Base-by-base conservation (phyloP, 2,888 invertebrate species). In the Leptura quadrifasciata region DNA sequence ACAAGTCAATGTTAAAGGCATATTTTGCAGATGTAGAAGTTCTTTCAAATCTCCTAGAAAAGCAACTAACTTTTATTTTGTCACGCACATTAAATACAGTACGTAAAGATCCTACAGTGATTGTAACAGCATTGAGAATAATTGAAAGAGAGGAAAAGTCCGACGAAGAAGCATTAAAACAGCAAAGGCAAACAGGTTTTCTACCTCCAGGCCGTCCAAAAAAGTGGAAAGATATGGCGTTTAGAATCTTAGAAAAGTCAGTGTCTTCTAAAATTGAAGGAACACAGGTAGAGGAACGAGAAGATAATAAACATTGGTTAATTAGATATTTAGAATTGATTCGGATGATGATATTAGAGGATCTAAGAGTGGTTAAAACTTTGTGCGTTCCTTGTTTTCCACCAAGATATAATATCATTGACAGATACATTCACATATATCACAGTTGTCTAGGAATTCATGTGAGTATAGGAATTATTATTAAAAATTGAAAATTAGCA, bases 71-170 rank as follows among this genome's bases (percentile, higher is more conserved):
- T 87, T 91, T 98, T 61, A 95, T 98, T 78, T 88, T 99, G 70
- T 95, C 95, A 76, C 92, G 98, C 76, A 97, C 98, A 0, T 90
- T 99, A 63, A 97, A 98, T 86, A 98, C 97, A 1, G 98, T 98
- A 0, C 92, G 98, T 21, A 97, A 98, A 88, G 97, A 98, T 86
- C 97, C 97, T 0, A 97, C 97, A 0, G 94, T 97, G 9, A 96
- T 99, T 82, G 99, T 99, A 0, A 98, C 98, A 8, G 98, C 97
- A 0, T 89, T 99, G 52, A 92, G 99, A 81, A 98, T 99, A 72
- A 97, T 99, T 84, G 99, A 99, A 89, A 91, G 99, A 72, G 99
- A 99, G 89, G 98, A 99, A 86, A 96, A 96, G 89, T 94, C 96
- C 39, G 99, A 99, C 91, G 93, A 94, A 83, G 95, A 96, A 90